A percentile compares a stretch with the other conserved stretches of the same genome.
Evolutionary conservation across 92 coral and sea anemone species (phyloP).

Genomic region (Zoanthus gigantus): DNA sequence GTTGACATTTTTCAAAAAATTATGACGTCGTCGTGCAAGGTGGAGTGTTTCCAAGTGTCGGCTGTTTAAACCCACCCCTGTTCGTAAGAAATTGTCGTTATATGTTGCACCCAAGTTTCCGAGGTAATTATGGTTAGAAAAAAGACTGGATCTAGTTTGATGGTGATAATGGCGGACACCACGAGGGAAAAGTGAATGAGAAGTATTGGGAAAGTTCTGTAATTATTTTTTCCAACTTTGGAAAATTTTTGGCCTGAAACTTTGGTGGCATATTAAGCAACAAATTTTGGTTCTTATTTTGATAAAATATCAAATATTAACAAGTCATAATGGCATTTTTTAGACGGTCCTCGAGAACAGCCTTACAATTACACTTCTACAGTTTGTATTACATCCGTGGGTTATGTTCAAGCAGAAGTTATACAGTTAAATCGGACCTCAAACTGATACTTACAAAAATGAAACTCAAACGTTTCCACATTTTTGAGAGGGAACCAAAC

Average conservation of each 20-base stretch:
- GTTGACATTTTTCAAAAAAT: too few relatives aligned
- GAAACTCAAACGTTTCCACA: slow-evolving; percentile 69
- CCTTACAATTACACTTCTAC: not conserved
- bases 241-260: not conserved
- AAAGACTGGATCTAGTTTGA: slow-evolving; percentile 13
- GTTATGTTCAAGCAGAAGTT: slow-evolving; percentile 12
- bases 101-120: not conserved
- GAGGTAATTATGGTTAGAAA: not conserved
- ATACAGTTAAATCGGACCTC: slow-evolving; percentile 56
- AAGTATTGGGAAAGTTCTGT: not conserved
- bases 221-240: not conserved
- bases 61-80: too few relatives aligned
- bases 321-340: slow-evolving; percentile 3
- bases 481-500: slow-evolving; percentile 54
- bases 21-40: too few relatives aligned
- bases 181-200: not conserved
- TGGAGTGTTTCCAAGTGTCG: too few relatives aligned
- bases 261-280: not conserved
- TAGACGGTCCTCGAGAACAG: not conserved
- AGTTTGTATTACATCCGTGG: not conserved
- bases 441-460: slow-evolving; percentile 59
- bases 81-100: too few relatives aligned
- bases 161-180: slow-evolving; percentile 22
- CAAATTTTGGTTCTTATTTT: not conserved
- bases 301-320: not conserved